These are phyloP conservation scores for Poeciliopsis turrubarensis DNA, from an alignment of 2,113 vertebrate genomes.

Conservation along the genomic window DNA sequence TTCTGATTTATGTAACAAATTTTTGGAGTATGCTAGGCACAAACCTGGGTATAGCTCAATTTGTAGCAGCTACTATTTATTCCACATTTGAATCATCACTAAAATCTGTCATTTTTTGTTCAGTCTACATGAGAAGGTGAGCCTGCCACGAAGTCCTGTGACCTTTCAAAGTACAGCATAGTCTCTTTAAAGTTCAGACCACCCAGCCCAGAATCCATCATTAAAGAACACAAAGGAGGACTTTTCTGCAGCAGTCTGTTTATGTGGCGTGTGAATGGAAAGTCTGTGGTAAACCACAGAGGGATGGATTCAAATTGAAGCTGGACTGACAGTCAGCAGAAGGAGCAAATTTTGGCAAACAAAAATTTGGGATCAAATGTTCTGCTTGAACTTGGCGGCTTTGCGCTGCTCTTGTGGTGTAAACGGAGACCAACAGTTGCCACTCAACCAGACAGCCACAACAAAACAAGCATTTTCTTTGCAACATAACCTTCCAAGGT, in stretches of 20 bases:
- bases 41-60: background rate
- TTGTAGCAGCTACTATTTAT: constrained; percentile 13
- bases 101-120: background rate
- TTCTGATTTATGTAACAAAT: constrained; percentile 38
- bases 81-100: constrained; percentile 9
- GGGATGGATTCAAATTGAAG: constrained; percentile 21
- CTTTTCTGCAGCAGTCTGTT: constrained; percentile 33
- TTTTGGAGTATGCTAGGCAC: background rate
- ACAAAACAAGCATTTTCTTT: constrained; percentile 14
- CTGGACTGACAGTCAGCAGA: constrained; percentile 19
- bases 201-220: constrained; percentile 31
- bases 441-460: constrained; percentile 33
- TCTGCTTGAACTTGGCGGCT: constrained; percentile 23
- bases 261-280: constrained; percentile 33
- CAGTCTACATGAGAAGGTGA: background rate
- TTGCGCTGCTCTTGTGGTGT: background rate
- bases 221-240: constrained; percentile 11
- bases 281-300: constrained; percentile 31
- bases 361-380: constrained; percentile 28
- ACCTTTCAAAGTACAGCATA: constrained; percentile 49
- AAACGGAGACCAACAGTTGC: constrained; percentile 32
- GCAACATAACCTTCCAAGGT: constrained; percentile 11
- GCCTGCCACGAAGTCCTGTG: constrained; percentile 8
- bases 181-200: constrained; percentile 31
- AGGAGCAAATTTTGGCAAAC: constrained; percentile 6